Base-by-base conservation (phyloP, 2,113 vertebrate genomes). In the Oxygymnocypris stewartii region DNA sequence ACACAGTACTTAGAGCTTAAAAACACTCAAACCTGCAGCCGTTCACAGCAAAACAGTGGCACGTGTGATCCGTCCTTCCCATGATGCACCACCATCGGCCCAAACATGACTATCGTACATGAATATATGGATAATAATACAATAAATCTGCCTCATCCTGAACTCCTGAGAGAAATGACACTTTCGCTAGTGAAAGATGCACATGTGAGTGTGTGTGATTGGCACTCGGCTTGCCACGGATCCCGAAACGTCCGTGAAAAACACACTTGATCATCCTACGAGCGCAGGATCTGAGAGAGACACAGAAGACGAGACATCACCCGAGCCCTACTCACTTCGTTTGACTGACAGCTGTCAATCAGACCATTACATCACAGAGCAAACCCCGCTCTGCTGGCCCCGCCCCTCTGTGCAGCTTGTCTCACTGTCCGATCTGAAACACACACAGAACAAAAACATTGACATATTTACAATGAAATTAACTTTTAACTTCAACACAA, bases 311-410 rank as follows among this genome's bases (percentile, higher is more conserved):
- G 6, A 54, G 13, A 75, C 40, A n/a, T 47, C 47, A 78, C 7
- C 23, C 3, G 1, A 10, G 57, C 57, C 23, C 23, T 61, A 61
- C 57, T 57, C 84, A 73, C 84, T 42, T 85, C 25, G 71, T 25
- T 23, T 79, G 61, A 69, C 35, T 73, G 77, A 67, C 85, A 71
- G 77, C 75, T 85, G 75, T 85, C 59, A 85, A 7, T 79, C 84
- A 79, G 42, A n/a, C 49, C 86, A 88, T 99, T 95, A 98, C 97
- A 99, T 98, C 65, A 98, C 51, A 87, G 96, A 94, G 90, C 97
- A 99, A 31, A 98, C 96, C 77, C 97, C 96, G 6, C 97, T 96
- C 90, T 97, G 96, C 87, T 94, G 93, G 67, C 94, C 93, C 87
- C 95, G 96, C 4, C 92, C 84, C 10, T 93, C 86, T 88, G 94